Percentiles rank a stretch among this genome's conserved stretches.
phyloP scores from a whole-genome alignment of 2,888 invertebrate genomes.

The Strigamia maritima region DNA sequence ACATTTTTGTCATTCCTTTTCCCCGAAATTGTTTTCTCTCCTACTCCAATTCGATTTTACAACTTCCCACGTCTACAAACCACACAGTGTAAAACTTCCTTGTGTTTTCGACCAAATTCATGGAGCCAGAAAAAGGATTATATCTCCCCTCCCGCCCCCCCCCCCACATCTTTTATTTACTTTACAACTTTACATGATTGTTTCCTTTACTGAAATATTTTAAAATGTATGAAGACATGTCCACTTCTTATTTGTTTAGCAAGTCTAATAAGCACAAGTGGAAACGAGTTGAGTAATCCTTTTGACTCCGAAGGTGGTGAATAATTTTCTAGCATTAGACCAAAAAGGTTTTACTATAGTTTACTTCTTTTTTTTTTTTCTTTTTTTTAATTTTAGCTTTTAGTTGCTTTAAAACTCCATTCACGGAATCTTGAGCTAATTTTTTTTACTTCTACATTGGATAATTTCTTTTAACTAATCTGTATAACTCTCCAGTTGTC shows the following conservation, averaged over 20 bases:
- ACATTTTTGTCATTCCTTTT: conserved; percentile 15
- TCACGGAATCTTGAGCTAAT: too few relatives aligned
- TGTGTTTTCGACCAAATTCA: neutral
- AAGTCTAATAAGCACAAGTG: conserved; percentile 16
- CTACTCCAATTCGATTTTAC: conserved; percentile 15
- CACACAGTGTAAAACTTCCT: neutral
- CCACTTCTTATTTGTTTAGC: neutral
- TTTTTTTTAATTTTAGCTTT: neutral
- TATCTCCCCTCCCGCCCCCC: neutral
- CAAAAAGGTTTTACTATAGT: neutral
- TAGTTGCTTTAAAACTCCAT: neutral
- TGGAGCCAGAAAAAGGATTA: neutral
- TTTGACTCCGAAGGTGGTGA: neutral
- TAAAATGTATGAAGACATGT: conserved; percentile 12
- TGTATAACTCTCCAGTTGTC: too few relatives aligned
- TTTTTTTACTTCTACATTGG: too few relatives aligned
- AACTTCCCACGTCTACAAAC: neutral
- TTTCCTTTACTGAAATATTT: neutral
- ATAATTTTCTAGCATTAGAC: neutral
- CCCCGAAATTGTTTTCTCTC: neutral
- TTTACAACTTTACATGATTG: neutral
- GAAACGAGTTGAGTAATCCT: conserved; percentile 1
- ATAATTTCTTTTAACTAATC: too few relatives aligned
- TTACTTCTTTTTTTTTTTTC: neutral
- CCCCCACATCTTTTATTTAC: neutral